phyloP scores from a whole-genome alignment of 2,888 invertebrate species.

The Cloeon dipterum region DNA sequence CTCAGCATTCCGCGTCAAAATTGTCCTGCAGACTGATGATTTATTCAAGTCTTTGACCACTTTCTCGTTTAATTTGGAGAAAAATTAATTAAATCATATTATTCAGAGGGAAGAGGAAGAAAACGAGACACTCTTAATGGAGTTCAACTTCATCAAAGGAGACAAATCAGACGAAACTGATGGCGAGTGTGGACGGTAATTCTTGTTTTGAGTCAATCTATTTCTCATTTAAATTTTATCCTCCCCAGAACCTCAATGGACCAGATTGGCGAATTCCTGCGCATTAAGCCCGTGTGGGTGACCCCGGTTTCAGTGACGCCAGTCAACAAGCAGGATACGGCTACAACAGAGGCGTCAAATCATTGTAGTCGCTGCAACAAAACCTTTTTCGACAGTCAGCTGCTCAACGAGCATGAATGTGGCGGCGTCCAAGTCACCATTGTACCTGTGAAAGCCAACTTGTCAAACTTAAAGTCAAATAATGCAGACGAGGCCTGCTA shows the following conservation, averaged over 20 bases:
- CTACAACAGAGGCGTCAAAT: neutral
- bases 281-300: constrained; percentile 11
- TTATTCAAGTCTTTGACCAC: too few relatives aligned
- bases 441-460: too few relatives aligned
- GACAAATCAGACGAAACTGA: constrained; percentile 6
- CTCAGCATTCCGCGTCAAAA: too few relatives aligned
- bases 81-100: too few relatives aligned
- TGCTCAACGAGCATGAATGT: constrained; percentile 15
- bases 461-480: too few relatives aligned
- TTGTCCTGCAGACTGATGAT: too few relatives aligned
- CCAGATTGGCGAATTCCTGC: constrained; percentile 13
- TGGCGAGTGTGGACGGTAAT: too few relatives aligned
- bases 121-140: constrained; percentile 11
- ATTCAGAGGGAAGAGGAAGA: too few relatives aligned
- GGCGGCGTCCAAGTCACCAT: constrained; percentile 10
- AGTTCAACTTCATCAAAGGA: constrained; percentile 10
- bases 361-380: constrained; percentile 19
- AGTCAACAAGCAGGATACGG: neutral
- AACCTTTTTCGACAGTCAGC: constrained; percentile 13
- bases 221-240: constrained; percentile 8
- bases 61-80: too few relatives aligned
- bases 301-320: neutral
- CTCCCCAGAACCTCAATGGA: constrained; percentile 10
- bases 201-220: constrained; percentile 5
- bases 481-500: neutral